Percentiles rank a stretch among this genome's conserved stretches.
phyloP scores from a whole-genome alignment of 1,140 invertebrate genomes.

The Hestina assimilis region DNA sequence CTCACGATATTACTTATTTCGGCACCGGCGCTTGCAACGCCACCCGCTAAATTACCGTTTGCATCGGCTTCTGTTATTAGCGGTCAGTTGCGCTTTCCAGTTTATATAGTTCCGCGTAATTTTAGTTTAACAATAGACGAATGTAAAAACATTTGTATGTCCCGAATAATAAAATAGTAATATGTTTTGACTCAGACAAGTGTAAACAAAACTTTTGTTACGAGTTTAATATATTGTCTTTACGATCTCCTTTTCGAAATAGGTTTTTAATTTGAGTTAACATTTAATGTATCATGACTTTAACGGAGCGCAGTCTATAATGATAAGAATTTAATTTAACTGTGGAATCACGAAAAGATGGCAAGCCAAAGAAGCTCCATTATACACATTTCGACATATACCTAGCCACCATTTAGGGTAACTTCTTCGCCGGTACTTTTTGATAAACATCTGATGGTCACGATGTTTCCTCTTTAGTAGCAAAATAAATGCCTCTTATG shows the following conservation, averaged over 20 bases:
- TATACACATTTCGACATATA: slow-evolving; percentile 40
- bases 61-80: slow-evolving; percentile 60
- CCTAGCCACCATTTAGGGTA: slow-evolving; percentile 46
- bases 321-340: slow-evolving; percentile 17
- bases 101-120: slow-evolving; percentile 16
- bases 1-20: slow-evolving; percentile 66
- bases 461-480: slow-evolving; percentile 49
- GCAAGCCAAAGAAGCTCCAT: slow-evolving; percentile 23
- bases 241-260: background rate
- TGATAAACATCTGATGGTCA: slow-evolving; percentile 52
- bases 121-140: background rate
- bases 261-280: slow-evolving; percentile 9
- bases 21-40: slow-evolving; percentile 44
- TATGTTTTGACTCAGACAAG: background rate
- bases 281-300: slow-evolving; percentile 6
- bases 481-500: slow-evolving; percentile 46
- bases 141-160: background rate
- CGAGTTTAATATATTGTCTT: background rate
- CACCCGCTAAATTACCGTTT: slow-evolving; percentile 35
- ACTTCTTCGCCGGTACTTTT: slow-evolving; percentile 38
- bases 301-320: background rate
- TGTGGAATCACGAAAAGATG: slow-evolving; percentile 25
- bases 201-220: background rate
- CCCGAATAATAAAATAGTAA: slow-evolving; percentile 5
- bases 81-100: slow-evolving; percentile 28